phyloP scores from a whole-genome alignment of 2,797 vertebrate genomes.

The Sarcoramphus papa region DNA sequence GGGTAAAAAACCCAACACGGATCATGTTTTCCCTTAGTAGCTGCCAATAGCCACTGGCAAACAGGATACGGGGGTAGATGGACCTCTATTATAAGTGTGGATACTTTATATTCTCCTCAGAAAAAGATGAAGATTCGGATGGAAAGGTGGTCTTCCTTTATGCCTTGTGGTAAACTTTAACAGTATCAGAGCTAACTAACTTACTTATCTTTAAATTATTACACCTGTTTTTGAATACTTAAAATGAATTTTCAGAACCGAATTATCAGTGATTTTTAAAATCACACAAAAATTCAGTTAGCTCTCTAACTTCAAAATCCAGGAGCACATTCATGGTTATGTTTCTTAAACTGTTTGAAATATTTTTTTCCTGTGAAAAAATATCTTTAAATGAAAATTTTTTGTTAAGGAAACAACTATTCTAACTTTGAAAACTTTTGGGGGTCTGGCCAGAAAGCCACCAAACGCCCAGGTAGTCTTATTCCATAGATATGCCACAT shows the following conservation, averaged over 20 bases:
- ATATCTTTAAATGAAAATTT: neutral
- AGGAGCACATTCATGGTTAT: neutral
- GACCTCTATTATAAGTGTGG: fast-evolving
- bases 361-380: neutral
- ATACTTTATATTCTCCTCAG: neutral
- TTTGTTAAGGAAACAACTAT: neutral
- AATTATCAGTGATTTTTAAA: neutral
- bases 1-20: neutral
- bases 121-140: neutral
- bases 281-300: neutral
- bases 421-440: neutral
- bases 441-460: neutral
- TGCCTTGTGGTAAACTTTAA: neutral
- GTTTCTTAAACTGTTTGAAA: neutral
- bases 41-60: neutral
- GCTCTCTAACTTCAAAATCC: neutral
- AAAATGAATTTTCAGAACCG: neutral
- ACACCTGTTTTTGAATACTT: neutral
- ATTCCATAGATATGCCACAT: fast-evolving
- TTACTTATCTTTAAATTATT: neutral
- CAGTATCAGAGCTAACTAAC: neutral
- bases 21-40: neutral
- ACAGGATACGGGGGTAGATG: neutral
- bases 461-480: neutral
- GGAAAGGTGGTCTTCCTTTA: neutral